Percentiles rank a stretch among this genome's conserved stretches.
Evolutionary conservation across 2,113 vertebrate genomes (phyloP).

Genomic region (Numida meleagris): DNA sequence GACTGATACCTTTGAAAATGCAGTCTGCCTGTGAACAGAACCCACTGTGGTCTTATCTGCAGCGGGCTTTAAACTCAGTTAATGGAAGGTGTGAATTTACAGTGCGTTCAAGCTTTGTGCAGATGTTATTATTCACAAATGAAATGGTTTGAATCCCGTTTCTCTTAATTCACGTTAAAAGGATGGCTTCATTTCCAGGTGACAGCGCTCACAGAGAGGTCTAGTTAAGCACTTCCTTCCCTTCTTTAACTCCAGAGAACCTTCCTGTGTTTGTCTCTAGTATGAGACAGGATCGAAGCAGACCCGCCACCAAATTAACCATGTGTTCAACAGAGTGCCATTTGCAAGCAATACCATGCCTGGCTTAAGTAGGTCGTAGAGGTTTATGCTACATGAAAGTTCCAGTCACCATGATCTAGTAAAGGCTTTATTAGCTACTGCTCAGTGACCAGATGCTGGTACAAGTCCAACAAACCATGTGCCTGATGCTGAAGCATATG

Average conservation of each 20-base stretch:
- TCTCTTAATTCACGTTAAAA: not conserved
- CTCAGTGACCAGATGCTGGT: not conserved
- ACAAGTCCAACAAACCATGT: not conserved
- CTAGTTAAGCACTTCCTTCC: not conserved
- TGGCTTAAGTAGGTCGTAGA: not conserved
- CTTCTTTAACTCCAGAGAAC: not conserved
- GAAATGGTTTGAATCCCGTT: not conserved
- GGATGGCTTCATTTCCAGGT: not conserved
- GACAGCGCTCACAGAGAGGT: not conserved
- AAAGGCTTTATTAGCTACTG: not conserved
- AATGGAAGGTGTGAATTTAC: not conserved
- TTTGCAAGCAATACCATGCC: not conserved
- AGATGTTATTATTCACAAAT: not conserved
- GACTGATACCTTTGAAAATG: not conserved
- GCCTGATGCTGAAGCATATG: not conserved
- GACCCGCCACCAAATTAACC: not conserved
- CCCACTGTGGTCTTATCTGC: not conserved
- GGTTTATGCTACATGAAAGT: not conserved
- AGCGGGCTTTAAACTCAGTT: not conserved
- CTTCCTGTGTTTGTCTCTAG: not conserved
- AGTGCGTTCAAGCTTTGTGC: not conserved
- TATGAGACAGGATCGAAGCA: not conserved
- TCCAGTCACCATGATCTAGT: not conserved
- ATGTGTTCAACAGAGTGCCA: not conserved
- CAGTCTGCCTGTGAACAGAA: not conserved